Base-by-base conservation (phyloP, 2,888 invertebrate species). In the Apodemia duryi region DNA sequence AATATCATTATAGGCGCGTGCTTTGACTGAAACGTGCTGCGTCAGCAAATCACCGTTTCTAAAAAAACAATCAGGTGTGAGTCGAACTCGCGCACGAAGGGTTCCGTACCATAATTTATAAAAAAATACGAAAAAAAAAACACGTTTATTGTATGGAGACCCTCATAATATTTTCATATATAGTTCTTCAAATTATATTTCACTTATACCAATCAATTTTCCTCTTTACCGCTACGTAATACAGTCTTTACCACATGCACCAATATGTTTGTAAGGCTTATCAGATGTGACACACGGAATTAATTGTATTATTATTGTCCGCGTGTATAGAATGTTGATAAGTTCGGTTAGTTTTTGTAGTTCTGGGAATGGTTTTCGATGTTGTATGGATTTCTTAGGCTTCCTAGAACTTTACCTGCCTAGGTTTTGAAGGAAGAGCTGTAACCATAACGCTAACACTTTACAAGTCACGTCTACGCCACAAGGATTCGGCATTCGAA, bases 281-380 rank as follows among this genome's bases (percentile, higher is more conserved):
- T 82, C 82, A 77, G 79, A 82, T 82, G 81, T 79, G 79, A 81
- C 81, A 84, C 77, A 83, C 83, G 71, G 88, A 88, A 87, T 90
- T 89, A 89, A 90, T 90, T 88, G 85, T 88, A 89, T 89, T 89
- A 89, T 89, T 88, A 90, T 81, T 79, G 81, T 66, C 71, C 67
- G 77, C 82, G 83, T 73, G 82, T 60, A 63, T 70, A 69, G 88
- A 87, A 86, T 89, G 71, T 68, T 75, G 80, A 88, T 77, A 68
- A 69, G 75, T 67, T 80, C 81, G 83, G 81, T 78, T 68, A 72
- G 74, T 77, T 81, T 84, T 81, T 83, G 80, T 80, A 72, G 66
- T 85, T 85, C 86, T 78, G 67, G 75, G 86, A 85, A 86, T 69
- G 74, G 75, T 79, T 84, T 83, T 75, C 73, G 81, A 73, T 77